Evolutionary conservation across 2,113 vertebrate species (phyloP).

Genomic region (Chaetops frenatus): DNA sequence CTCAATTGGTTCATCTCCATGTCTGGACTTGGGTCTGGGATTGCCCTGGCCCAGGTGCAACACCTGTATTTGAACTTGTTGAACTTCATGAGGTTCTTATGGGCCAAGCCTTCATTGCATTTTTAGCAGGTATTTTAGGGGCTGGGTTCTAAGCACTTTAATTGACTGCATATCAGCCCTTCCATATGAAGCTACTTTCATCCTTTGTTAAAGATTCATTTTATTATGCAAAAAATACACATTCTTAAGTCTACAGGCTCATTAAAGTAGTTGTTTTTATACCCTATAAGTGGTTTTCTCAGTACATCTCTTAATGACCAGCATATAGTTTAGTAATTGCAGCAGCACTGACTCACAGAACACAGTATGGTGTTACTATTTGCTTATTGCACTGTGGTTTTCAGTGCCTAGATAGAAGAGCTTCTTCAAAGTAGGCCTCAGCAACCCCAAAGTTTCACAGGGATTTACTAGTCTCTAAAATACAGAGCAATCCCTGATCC

Average conservation of each 20-base stretch:
- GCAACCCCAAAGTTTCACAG: neutral
- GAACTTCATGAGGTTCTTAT: neutral
- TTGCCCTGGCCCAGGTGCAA: neutral
- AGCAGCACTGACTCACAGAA: neutral
- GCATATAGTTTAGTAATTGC: neutral
- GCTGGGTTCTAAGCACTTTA: neutral
- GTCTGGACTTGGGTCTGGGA: neutral
- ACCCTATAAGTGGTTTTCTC: neutral
- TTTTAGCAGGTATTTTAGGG: neutral
- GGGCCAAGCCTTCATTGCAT: neutral
- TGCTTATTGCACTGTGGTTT: neutral
- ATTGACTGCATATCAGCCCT: neutral
- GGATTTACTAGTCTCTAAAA: neutral
- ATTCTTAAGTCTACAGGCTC: neutral
- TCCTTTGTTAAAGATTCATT: neutral
- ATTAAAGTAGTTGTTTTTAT: neutral
- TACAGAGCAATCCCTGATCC: neutral
- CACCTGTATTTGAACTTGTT: neutral
- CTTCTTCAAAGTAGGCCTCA: neutral
- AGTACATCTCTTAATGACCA: neutral
- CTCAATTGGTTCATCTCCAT: neutral
- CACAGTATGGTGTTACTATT: neutral
- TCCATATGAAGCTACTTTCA: neutral
- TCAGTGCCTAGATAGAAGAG: neutral
- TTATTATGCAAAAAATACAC: neutral